phyloP scores from a whole-genome alignment of 2,797 vertebrate genomes.

The Okamejei kenojei region DNA sequence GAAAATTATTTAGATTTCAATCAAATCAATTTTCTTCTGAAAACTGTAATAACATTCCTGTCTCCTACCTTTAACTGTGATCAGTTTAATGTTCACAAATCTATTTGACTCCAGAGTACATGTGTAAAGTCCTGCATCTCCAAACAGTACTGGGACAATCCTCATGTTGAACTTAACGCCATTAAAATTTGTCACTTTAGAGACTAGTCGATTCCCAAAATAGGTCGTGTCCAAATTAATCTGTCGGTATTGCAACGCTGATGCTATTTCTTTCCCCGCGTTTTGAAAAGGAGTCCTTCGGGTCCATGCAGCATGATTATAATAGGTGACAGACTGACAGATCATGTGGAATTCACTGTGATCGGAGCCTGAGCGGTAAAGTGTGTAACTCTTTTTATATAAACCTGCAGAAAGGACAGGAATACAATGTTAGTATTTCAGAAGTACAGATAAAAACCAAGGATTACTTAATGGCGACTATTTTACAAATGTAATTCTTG shows the following conservation, averaged over 20 bases:
- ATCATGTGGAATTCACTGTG: not conserved
- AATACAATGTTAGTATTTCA: not conserved
- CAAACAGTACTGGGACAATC: conserved; percentile 8
- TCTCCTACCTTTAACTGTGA: not conserved
- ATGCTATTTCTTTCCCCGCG: not conserved
- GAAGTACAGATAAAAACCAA: not conserved
- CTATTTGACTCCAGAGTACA: not conserved
- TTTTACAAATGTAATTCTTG: not conserved
- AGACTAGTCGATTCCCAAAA: not conserved
- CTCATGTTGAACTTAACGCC: not conserved
- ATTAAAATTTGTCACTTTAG: not conserved
- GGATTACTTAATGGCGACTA: not conserved
- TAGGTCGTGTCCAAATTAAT: not conserved
- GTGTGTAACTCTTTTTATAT: not conserved
- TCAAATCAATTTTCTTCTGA: too few species aligned
- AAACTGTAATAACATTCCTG: too few species aligned
- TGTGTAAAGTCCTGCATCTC: not conserved
- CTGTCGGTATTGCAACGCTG: not conserved
- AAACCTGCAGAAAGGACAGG: not conserved
- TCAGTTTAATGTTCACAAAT: not conserved
- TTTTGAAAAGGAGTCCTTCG: not conserved
- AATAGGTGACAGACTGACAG: not conserved
- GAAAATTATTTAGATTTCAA: too few species aligned
- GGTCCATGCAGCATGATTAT: not conserved
- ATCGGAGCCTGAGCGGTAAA: not conserved